A percentile compares a stretch with the other conserved stretches of the same genome.
Evolutionary conservation across 2,797 vertebrate genomes (phyloP).

Genomic region (Cryptoblepharus egeriae): DNA sequence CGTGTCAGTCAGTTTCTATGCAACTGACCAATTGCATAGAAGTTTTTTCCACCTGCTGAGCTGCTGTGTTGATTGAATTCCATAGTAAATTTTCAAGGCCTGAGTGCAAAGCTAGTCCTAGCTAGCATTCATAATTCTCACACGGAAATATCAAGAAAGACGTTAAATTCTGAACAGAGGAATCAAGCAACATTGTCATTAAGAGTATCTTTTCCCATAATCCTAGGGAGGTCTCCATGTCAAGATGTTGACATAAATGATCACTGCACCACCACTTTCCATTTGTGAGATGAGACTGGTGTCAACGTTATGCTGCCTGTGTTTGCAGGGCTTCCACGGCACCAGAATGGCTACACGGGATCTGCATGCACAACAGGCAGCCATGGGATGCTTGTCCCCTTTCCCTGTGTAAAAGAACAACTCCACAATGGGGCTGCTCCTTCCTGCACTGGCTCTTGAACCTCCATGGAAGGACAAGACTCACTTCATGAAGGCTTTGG

Average conservation of each 20-base stretch:
- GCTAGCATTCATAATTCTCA: neutral
- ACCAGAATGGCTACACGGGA: too few species aligned
- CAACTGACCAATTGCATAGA: neutral
- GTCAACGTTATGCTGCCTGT: too few species aligned
- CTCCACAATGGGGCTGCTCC: too few species aligned
- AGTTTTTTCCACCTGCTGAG: neutral
- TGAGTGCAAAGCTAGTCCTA: neutral
- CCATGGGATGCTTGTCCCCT: too few species aligned
- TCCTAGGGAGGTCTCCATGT: neutral
- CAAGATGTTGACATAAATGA: neutral
- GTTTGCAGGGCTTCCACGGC: too few species aligned
- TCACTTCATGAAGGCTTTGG: too few species aligned
- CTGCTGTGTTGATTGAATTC: neutral
- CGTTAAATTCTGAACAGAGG: neutral
- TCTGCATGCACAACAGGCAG: too few species aligned
- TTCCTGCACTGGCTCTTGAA: too few species aligned
- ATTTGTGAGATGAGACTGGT: neutral
- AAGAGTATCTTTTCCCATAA: neutral
- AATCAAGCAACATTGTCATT: neutral
- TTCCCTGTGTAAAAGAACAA: too few species aligned
- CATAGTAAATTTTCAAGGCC: neutral
- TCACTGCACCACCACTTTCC: neutral
- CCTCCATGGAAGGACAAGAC: too few species aligned
- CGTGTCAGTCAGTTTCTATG: too few species aligned
- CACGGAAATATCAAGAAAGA: neutral